Evolutionary conservation across 2,888 invertebrate species (phyloP).

Genomic region (Zygogramma bicolorata): DNA sequence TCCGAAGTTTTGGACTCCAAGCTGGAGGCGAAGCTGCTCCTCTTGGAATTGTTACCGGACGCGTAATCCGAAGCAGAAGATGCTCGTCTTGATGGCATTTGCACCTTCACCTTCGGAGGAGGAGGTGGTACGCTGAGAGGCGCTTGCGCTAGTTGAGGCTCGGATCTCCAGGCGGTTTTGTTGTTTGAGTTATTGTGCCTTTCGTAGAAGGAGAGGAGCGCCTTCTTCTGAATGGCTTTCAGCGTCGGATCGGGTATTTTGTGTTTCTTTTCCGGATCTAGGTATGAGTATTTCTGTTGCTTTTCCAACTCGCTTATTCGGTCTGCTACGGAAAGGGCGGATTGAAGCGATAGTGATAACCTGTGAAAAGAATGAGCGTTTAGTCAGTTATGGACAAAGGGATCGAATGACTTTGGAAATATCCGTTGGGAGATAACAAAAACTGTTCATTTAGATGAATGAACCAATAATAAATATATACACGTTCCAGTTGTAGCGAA

Average conservation of each 20-base stretch:
- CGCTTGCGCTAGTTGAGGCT: slow-evolving; percentile 69
- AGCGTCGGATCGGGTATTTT: slow-evolving; percentile 79
- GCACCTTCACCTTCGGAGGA: slow-evolving; percentile 67
- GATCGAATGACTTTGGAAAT: background rate
- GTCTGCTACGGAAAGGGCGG: slow-evolving; percentile 74
- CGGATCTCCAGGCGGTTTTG: slow-evolving; percentile 70
- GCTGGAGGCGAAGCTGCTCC: slow-evolving; percentile 64
- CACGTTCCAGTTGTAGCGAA: too few species aligned
- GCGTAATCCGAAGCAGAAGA: slow-evolving; percentile 79
- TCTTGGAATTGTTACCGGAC: slow-evolving; percentile 65
- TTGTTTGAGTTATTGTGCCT: slow-evolving; percentile 68
- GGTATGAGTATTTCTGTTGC: slow-evolving; percentile 74
- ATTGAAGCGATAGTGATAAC: slow-evolving; percentile 59
- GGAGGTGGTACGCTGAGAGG: slow-evolving; percentile 57
- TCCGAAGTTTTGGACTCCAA: slow-evolving; percentile 59
- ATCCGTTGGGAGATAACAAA: background rate
- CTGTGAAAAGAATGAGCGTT: slow-evolving; percentile 53
- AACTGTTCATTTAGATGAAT: too few species aligned
- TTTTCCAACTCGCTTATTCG: slow-evolving; percentile 76
- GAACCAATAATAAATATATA: too few species aligned
- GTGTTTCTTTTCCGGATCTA: slow-evolving; percentile 81
- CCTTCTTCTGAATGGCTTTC: slow-evolving; percentile 87
- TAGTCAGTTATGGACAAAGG: background rate
- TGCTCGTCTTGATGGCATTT: slow-evolving; percentile 71
- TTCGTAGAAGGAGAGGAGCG: slow-evolving; percentile 84